Base-by-base conservation (phyloP, 2,797 vertebrate species). In the Crax fasciolata region DNA sequence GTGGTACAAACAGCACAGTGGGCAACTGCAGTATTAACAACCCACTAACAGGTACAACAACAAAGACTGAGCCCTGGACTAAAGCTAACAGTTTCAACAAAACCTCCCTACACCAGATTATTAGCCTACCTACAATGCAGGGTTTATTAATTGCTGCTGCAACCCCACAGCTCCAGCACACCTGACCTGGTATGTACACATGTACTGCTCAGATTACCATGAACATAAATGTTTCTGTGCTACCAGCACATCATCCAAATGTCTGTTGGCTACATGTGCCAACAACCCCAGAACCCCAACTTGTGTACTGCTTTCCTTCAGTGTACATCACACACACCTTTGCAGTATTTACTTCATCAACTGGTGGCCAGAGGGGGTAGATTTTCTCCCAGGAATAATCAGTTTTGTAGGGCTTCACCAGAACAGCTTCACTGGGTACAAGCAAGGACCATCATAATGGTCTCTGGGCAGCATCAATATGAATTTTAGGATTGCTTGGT, bases 401-500 rank as follows among this genome's bases (percentile, higher is more conserved):
- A 23, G 2, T 35, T 84, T 55, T 48, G 3, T 9, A 59, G 6
- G 32, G 75, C 16, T 87, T 46, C 48, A 70, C 11, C 15, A 35
- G n/a, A 20, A 63, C 57, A 85, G 30, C 10, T 55, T 91, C 62
- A 54, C 25, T 9, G 58, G 13, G 3, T 74, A 32, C 28, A 39
- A 73, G 21, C 10, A 57, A 86, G 51, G 41, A 66, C 25, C 46
- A 39, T 1, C 11, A 20, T 41, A 57, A 59, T 1, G 1, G 44
- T 82, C 8, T 75, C 59, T 59, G 70, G 39, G 4, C 70, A 72
- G 51, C 2, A 1, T 10, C 41, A 63, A 16, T 6, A 28, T 30
- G 62, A 84, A 66, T 65, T 86, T 90, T 19, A 79, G 52, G 52
- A 93, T 38, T 87, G 32, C 35, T 57, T 79, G 61, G 32, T 52